phyloP scores from a whole-genome alignment of 2,888 invertebrate genomes.

The Leptopterna dolabrata region DNA sequence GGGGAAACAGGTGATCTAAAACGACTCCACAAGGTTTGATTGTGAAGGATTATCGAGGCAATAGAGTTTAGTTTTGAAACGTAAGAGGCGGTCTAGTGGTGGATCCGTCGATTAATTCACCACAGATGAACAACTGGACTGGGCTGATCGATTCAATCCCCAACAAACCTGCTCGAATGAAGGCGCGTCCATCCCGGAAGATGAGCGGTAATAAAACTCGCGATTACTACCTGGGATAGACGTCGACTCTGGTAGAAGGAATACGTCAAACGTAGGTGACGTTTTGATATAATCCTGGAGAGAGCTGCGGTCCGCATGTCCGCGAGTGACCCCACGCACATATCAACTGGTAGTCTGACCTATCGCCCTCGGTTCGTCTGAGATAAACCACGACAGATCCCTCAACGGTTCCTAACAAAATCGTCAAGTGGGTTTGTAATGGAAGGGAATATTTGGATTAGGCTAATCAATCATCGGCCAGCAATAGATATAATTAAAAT shows the following conservation, averaged over 20 bases:
- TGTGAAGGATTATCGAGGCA: too few species aligned
- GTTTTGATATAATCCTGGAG: neutral
- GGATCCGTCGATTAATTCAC: too few species aligned
- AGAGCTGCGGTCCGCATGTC: neutral
- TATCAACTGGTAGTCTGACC: neutral
- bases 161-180: too few species aligned
- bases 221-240: neutral
- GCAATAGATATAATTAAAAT: too few species aligned
- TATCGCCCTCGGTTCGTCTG: neutral
- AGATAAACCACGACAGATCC: neutral
- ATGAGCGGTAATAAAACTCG: neutral
- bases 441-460: neutral
- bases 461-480: neutral
- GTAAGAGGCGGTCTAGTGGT: too few species aligned
- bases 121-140: too few species aligned
- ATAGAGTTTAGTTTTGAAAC: too few species aligned
- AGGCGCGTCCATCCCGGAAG: neutral
- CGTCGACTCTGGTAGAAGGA: neutral
- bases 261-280: neutral
- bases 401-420: neutral
- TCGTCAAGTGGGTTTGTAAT: neutral
- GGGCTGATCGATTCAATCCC: too few species aligned
- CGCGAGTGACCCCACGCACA: neutral
- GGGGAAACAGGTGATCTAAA: too few species aligned
- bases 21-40: too few species aligned